A percentile compares a stretch with the other conserved stretches of the same genome.
phyloP scores from a whole-genome alignment of 2,888 invertebrate species.

The Plagiodera versicolora region DNA sequence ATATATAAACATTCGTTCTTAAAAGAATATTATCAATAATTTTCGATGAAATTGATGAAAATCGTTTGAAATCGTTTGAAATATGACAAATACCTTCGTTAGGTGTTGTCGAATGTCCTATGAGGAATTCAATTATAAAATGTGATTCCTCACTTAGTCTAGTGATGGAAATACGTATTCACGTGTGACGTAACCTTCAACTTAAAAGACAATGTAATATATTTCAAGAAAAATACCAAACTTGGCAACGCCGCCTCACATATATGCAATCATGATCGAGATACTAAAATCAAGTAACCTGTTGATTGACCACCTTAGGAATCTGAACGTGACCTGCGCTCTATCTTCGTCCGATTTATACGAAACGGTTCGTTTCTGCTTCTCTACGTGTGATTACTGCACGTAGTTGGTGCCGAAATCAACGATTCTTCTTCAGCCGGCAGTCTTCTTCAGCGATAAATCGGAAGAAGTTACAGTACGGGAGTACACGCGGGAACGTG shows the following conservation, averaged over 20 bases:
- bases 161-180: no score
- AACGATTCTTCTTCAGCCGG: conserved; percentile 24
- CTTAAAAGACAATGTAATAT: not conserved
- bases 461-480: conserved; percentile 9
- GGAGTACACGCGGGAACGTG: not conserved
- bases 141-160: no score
- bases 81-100: no score
- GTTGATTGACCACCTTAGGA: conserved; percentile 28
- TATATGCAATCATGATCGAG: conserved; percentile 26
- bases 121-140: no score
- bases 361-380: conserved; percentile 22
- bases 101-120: no score
- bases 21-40: no score
- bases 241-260: conserved; percentile 1
- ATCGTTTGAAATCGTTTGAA: no score
- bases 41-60: no score
- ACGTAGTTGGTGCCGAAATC: not conserved
- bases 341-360: conserved; percentile 16
- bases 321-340: conserved; percentile 33
- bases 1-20: no score
- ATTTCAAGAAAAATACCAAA: not conserved
- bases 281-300: conserved; percentile 46
- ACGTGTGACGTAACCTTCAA: no score
- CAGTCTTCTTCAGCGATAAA: conserved; percentile 19
- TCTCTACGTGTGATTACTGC: conserved; percentile 26